Conservation (phyloP, 2,888 invertebrate species). For the Mycalesis mineus region DNA sequence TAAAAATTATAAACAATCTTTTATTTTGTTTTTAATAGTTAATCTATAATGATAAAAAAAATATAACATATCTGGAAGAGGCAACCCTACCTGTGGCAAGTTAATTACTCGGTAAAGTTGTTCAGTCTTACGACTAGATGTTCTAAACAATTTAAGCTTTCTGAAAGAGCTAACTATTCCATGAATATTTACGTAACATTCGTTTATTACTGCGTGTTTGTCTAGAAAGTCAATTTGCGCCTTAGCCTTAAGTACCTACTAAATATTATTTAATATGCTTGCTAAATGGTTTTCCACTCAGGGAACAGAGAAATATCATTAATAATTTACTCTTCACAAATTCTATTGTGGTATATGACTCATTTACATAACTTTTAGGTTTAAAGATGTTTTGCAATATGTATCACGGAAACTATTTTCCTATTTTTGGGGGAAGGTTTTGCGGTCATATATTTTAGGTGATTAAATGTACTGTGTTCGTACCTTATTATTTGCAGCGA, state of each 20-base stretch:
- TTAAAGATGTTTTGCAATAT: too few species aligned
- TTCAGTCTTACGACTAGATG: background rate
- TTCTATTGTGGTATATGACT: too few species aligned
- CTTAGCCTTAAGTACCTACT: background rate
- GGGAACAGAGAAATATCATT: background rate
- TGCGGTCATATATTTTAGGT: too few species aligned
- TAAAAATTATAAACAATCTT: too few species aligned
- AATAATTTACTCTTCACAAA: too few species aligned
- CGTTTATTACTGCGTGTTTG: background rate
- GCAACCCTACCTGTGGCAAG: background rate
- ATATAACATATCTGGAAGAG: background rate
- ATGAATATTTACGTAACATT: slow-evolving; percentile 1
- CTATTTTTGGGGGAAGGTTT: too few species aligned
- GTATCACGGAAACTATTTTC: too few species aligned
- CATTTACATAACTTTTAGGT: too few species aligned
- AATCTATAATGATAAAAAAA: too few species aligned
- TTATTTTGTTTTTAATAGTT: too few species aligned
- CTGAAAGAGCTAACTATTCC: background rate
- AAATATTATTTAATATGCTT: background rate
- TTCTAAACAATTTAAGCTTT: slow-evolving; percentile 5
- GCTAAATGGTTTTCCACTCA: background rate
- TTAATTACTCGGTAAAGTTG: slow-evolving; percentile 8
- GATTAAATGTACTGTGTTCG: too few species aligned
- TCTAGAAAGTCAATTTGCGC: background rate
- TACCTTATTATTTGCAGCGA: background rate